These are phyloP conservation scores for Delia radicum DNA, from an alignment of 1,140 invertebrate genomes.

Conservation along the genomic window DNA sequence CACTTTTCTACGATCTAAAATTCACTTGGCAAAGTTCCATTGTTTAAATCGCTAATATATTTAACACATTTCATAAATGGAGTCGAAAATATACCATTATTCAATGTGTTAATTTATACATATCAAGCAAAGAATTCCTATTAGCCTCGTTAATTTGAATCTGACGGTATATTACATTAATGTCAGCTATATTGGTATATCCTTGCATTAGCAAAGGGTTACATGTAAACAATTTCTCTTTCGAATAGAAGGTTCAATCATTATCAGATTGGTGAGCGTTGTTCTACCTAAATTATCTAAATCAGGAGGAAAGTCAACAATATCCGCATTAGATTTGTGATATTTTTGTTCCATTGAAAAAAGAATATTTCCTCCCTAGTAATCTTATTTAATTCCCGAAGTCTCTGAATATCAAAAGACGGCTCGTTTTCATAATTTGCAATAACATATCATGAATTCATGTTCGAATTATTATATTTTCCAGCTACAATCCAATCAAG, in stretches of 20 bases:
- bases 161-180: conserved; percentile 48
- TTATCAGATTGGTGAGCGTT: conserved; percentile 29
- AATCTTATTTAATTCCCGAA: conserved; percentile 46
- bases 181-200: conserved; percentile 34
- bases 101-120: conserved; percentile 35
- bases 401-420: conserved; percentile 24
- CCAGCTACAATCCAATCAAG: not conserved
- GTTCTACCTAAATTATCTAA: conserved; percentile 26
- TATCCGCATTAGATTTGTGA: conserved; percentile 28
- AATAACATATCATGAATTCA: not conserved
- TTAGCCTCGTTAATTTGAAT: conserved; percentile 30
- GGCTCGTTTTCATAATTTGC: not conserved
- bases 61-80: too few species aligned
- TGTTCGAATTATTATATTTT: not conserved
- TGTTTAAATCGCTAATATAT: too few species aligned
- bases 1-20: too few species aligned
- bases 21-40: too few species aligned
- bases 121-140: conserved; percentile 44
- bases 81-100: conserved; percentile 45
- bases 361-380: not conserved
- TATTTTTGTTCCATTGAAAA: conserved; percentile 25
- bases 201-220: conserved; percentile 48
- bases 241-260: conserved; percentile 29
- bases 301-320: conserved; percentile 19
- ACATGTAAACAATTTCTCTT: conserved; percentile 41